These are phyloP conservation scores for Drosophila quadrilineata DNA, from an alignment of 1,140 invertebrate species.

Conservation along the genomic window DNA sequence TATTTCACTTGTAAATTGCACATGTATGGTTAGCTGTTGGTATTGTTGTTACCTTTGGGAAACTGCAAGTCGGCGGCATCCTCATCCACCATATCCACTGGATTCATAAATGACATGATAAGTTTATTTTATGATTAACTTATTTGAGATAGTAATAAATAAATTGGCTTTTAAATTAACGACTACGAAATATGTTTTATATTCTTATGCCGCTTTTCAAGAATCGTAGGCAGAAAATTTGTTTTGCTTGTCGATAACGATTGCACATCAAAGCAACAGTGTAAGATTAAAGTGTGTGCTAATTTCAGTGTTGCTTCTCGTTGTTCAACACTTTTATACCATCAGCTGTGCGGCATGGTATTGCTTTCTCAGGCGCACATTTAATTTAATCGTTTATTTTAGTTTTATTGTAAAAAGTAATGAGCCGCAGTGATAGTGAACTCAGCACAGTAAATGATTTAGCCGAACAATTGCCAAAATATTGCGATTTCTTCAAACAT, in stretches of 20 bases:
- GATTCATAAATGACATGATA: conserved; percentile 79
- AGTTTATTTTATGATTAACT: not conserved
- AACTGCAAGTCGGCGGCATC: conserved; percentile 93
- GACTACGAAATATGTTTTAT: conserved; percentile 4
- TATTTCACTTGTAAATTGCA: conserved; percentile 53
- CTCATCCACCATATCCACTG: conserved; percentile 87
- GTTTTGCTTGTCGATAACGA: not conserved
- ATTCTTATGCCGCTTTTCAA: conserved; percentile 12
- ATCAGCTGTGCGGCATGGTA: not conserved
- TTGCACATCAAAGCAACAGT: not conserved
- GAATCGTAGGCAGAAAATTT: too few species aligned
- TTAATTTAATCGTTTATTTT: not conserved
- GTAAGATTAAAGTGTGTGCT: not conserved
- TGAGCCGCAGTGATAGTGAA: conserved; percentile 8
- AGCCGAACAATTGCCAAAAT: conserved; percentile 27
- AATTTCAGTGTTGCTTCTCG: not conserved
- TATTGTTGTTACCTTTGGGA: conserved; percentile 87
- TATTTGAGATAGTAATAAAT: not conserved
- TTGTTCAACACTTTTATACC: conserved; percentile 19
- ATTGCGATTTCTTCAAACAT: conserved; percentile 51
- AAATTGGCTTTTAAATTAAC: not conserved
- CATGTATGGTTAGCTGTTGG: not conserved
- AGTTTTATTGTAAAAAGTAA: conserved; percentile 5
- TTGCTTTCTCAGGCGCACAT: not conserved
- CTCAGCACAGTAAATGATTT: not conserved